Percentiles rank a stretch among this genome's conserved stretches.
Conservation (phyloP, 2,797 vertebrate species). For the Moxostoma hubbsi region DNA sequence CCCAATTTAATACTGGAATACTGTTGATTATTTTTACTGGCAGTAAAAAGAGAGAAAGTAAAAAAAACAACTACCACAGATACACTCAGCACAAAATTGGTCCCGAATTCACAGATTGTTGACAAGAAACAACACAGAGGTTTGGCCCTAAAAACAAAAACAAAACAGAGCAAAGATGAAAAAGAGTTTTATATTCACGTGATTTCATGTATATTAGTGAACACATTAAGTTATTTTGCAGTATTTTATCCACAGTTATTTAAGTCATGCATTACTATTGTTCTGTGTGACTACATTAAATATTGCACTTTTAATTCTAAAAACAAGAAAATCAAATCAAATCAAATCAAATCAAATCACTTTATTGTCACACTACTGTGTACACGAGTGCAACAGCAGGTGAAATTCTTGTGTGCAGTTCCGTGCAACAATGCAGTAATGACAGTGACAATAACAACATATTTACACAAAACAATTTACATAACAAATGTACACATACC, state of each 20-base stretch:
- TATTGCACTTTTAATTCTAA: too few species aligned
- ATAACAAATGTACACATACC: too few species aligned
- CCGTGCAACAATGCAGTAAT: too few species aligned
- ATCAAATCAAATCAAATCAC: too few species aligned
- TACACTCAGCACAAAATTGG: constrained; percentile 29
- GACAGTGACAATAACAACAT: too few species aligned
- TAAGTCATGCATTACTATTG: constrained; percentile 37
- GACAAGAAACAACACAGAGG: constrained; percentile 25
- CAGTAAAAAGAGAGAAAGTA: neutral
- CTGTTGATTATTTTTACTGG: constrained; percentile 51
- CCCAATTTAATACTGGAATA: constrained; percentile 40
- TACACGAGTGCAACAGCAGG: too few species aligned
- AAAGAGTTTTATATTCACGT: neutral
- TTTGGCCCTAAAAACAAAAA: constrained; percentile 12
- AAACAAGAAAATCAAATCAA: too few species aligned
- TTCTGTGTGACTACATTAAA: neutral
- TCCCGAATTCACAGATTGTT: constrained; percentile 38
- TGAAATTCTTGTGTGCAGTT: too few species aligned
- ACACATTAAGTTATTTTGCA: neutral
- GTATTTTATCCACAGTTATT: too few species aligned
- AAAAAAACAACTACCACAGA: constrained; percentile 31
- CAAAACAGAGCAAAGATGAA: constrained; percentile 8
- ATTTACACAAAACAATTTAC: too few species aligned
- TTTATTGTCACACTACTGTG: too few species aligned
- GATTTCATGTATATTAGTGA: neutral